A percentile compares a stretch with the other conserved stretches of the same genome.
These are phyloP conservation scores for Irena cyanogastra DNA, from an alignment of 2,113 vertebrate species.

Conservation along the genomic window DNA sequence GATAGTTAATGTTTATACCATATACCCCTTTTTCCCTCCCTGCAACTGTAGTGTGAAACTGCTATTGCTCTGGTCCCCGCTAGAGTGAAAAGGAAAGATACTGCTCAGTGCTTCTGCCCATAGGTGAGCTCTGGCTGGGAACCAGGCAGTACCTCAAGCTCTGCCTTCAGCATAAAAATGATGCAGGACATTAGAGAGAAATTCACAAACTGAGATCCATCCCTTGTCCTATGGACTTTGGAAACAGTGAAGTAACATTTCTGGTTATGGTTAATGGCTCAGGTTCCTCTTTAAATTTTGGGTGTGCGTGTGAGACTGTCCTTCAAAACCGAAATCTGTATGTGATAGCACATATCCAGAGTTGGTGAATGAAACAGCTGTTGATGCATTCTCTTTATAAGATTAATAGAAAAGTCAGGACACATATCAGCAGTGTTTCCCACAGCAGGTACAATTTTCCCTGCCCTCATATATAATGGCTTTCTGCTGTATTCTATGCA, in stretches of 20 bases:
- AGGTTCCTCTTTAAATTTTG: not conserved
- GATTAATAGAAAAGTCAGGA: not conserved
- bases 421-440: conserved; percentile 17
- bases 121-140: not conserved
- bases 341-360: not conserved
- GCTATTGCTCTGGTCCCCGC: not conserved
- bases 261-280: not conserved
- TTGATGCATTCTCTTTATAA: not conserved
- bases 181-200: not conserved
- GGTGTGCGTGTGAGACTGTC: not conserved
- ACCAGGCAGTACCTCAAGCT: not conserved
- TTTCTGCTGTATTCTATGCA: not conserved
- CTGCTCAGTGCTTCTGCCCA: not conserved
- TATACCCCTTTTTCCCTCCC: not conserved
- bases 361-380: not conserved
- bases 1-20: conserved; percentile 11
- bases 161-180: not conserved
- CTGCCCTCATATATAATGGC: not conserved
- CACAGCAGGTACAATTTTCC: not conserved
- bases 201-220: not conserved
- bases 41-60: not conserved
- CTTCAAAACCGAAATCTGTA: not conserved
- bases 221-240: not conserved
- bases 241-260: not conserved
- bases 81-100: not conserved